Percentiles rank a stretch among this genome's conserved stretches.
These are phyloP conservation scores for Spodoptera littoralis DNA, from an alignment of 2,888 invertebrate species.

Conservation along the genomic window DNA sequence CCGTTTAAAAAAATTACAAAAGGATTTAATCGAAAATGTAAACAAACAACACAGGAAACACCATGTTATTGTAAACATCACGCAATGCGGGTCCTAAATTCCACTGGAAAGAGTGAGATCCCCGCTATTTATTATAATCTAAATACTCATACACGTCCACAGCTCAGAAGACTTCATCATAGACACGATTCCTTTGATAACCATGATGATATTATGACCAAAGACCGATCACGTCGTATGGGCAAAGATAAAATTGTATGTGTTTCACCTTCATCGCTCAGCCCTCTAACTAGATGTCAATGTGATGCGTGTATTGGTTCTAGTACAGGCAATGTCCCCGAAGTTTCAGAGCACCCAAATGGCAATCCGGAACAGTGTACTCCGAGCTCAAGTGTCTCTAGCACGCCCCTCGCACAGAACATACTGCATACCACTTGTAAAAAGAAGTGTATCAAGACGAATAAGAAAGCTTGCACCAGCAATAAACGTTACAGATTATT, in stretches of 20 bases:
- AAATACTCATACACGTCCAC: constrained; percentile 2
- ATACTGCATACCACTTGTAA: constrained; percentile 2
- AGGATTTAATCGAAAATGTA: constrained; percentile 18
- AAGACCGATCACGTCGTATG: not conserved
- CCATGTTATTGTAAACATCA: constrained; percentile 27
- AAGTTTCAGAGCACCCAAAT: not conserved
- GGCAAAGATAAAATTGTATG: constrained; percentile 37
- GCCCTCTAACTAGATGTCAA: constrained; percentile 8
- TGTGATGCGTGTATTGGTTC: constrained; percentile 31
- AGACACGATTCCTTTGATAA: not conserved
- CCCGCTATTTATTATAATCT: constrained; percentile 31
- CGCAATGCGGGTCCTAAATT: constrained; percentile 29
- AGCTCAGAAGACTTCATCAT: not conserved
- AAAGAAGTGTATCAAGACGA: not conserved
- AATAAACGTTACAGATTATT: constrained; percentile 1
- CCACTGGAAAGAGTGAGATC: not conserved
- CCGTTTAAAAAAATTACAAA: constrained; percentile 34
- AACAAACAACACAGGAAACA: constrained; percentile 4
- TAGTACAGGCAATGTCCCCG: constrained; percentile 4
- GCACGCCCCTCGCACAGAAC: not conserved
- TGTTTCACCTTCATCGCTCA: constrained; percentile 41
- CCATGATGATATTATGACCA: not conserved
- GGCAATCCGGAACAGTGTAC: not conserved
- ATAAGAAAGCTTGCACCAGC: not conserved
- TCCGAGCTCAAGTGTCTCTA: not conserved